Evolutionary conservation across 2,888 invertebrate genomes (phyloP).

Genomic region (Drosophila quinaria): DNA sequence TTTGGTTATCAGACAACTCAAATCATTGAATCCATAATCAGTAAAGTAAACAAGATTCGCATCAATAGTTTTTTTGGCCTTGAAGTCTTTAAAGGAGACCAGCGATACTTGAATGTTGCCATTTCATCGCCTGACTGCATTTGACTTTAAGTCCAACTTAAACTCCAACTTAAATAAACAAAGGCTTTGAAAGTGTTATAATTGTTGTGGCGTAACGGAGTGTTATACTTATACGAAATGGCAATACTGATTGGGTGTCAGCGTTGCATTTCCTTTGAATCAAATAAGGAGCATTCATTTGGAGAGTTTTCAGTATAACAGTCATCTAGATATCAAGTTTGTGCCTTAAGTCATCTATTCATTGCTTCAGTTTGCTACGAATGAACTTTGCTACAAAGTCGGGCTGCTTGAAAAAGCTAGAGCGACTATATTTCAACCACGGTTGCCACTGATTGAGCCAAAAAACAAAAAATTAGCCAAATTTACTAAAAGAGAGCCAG

Average conservation of each 20-base stretch:
- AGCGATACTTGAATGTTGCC: background rate
- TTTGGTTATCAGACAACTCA: constrained; percentile 13
- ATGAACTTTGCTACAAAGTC: too few species aligned
- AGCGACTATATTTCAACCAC: too few species aligned
- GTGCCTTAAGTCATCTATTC: constrained; percentile 10
- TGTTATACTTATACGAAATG: background rate
- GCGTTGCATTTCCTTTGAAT: background rate
- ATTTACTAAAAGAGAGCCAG: too few species aligned
- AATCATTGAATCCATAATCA: constrained; percentile 16
- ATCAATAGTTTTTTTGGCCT: constrained; percentile 30
- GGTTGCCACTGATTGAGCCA: too few species aligned
- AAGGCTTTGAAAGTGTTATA: background rate
- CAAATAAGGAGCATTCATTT: background rate
- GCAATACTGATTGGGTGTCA: background rate
- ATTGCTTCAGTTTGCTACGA: background rate
- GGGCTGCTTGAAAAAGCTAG: too few species aligned
- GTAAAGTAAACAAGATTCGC: constrained; percentile 23
- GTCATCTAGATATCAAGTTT: background rate
- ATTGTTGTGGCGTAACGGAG: background rate
- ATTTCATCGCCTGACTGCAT: background rate
- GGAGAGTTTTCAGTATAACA: background rate
- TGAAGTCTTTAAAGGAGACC: constrained; percentile 5
- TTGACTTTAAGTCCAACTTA: background rate
- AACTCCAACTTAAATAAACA: background rate
- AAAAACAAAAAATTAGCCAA: too few species aligned